Conservation (phyloP, 1,140 invertebrate species). For the Galleria mellonella region DNA sequence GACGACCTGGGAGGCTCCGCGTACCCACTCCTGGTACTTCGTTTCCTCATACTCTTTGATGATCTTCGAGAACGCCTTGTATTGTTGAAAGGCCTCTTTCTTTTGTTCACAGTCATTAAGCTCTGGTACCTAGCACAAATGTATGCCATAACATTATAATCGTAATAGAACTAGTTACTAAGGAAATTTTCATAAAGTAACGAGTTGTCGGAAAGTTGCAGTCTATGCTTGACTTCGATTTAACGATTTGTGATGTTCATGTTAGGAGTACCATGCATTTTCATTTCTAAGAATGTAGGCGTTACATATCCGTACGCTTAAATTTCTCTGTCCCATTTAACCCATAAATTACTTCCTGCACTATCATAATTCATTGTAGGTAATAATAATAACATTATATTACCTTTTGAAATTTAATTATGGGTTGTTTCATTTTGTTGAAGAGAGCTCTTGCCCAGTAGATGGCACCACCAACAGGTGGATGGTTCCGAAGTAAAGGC, state of each 20-base stretch:
- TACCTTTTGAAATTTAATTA: slow-evolving; percentile 83
- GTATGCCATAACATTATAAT: too few relatives aligned
- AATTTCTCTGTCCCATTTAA: too few relatives aligned
- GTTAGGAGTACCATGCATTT: too few relatives aligned
- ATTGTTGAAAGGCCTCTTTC: slow-evolving; percentile 83
- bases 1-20: slow-evolving; percentile 74
- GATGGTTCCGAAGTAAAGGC: slow-evolving; percentile 84
- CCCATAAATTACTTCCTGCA: too few relatives aligned
- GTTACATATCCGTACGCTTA: too few relatives aligned
- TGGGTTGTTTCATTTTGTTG: slow-evolving; percentile 83
- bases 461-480: slow-evolving; percentile 86
- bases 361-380: too few relatives aligned
- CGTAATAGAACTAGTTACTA: too few relatives aligned
- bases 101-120: slow-evolving; percentile 84
- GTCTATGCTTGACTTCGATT: too few relatives aligned
- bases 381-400: not conserved
- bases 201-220: too few relatives aligned
- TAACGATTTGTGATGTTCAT: too few relatives aligned
- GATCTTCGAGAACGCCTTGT: slow-evolving; percentile 81
- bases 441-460: slow-evolving; percentile 88
- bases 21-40: slow-evolving; percentile 79
- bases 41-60: slow-evolving; percentile 86
- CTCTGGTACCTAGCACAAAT: slow-evolving; percentile 76
- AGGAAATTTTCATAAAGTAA: too few relatives aligned
- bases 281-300: too few relatives aligned